Base-by-base conservation (phyloP, 2,888 invertebrate species). In the Philereme transversata region DNA sequence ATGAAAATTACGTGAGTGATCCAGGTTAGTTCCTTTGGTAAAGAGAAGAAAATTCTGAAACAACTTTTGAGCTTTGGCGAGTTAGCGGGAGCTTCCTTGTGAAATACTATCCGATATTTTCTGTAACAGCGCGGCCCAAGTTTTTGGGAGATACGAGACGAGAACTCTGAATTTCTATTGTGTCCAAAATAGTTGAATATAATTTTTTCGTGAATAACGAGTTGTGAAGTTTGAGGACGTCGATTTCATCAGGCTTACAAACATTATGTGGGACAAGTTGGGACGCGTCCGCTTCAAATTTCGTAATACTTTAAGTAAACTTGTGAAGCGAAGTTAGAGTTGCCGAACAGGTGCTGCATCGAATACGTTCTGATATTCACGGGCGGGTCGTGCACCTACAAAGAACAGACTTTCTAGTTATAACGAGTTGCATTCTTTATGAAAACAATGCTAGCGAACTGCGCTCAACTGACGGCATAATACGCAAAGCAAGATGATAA, bases 241-340 rank as follows among this genome's bases (percentile, higher is more conserved):
- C 78, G 75, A 83, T 86, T 83, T 84, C 83, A 83, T 84, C 81
- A 83, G 79, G 78, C 80, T 82, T 80, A 75, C 85, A 83, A 87
- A 87, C 81, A 86, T 87, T 82, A 85, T 83, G 82, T 78, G 74
- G 78, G 77, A 76, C 72, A 79, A 83, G 75, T 81, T 77, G 74
- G 74, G 76, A 71, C 74, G 69, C 77, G 82, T 82, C 79, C 81
- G 83, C 81, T 83, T 81, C 78, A 81, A 87, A 87, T 86, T 87
- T 86, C 79, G 83, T 88, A 87, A 89, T 87, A 88, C 86, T 89
- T 90, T 87, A 84, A 81, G 82, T 78, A 90, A 89, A 88, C 86
- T 88, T 84, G 77, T 73, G 82, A 78, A 78, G 76, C 70, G 72
- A 84, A 88, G 85, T 88, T 87, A 77, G 75, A 79, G 79, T 81